phyloP scores from a whole-genome alignment of 2,797 vertebrate genomes.

The Sphenopsis melanotis region DNA sequence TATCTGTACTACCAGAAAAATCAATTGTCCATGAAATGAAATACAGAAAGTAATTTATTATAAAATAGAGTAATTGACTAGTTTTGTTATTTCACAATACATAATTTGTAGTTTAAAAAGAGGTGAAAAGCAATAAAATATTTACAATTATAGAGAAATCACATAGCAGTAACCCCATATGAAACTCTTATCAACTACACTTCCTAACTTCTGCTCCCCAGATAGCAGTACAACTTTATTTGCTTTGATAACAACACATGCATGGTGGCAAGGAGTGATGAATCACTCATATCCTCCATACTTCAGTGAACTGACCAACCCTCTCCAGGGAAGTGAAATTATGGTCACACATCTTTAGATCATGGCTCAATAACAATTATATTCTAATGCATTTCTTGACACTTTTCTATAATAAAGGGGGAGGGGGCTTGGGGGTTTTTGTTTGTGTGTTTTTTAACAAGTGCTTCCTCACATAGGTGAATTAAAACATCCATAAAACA shows the following conservation, averaged over 20 bases:
- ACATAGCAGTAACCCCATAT: conserved; percentile 75
- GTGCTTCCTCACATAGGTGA: not conserved
- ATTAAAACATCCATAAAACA: not conserved
- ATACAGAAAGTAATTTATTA: conserved; percentile 12
- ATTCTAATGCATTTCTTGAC: conserved; percentile 21
- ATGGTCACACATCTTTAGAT: conserved; percentile 37
- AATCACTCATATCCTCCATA: conserved; percentile 36
- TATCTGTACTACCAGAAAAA: conserved; percentile 3
- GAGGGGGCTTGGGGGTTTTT: fast-evolving
- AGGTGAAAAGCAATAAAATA: conserved; percentile 22
- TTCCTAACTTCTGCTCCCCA: conserved; percentile 67
- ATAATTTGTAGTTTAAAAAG: conserved; percentile 13
- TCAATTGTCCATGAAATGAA: conserved; percentile 32
- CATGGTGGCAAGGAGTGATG: conserved; percentile 31
- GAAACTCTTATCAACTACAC: conserved; percentile 73
- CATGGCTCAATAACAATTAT: conserved; percentile 36
- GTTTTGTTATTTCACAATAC: not conserved
- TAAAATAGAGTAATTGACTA: not conserved
- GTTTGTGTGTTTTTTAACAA: not conserved
- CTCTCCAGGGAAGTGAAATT: conserved; percentile 42
- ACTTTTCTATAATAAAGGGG: not conserved
- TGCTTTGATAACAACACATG: conserved; percentile 41
- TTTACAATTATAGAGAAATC: conserved; percentile 30
- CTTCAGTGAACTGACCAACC: conserved; percentile 43
- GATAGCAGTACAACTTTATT: conserved; percentile 55